phyloP scores from a whole-genome alignment of 2,113 vertebrate species.

The Aix galericulata region DNA sequence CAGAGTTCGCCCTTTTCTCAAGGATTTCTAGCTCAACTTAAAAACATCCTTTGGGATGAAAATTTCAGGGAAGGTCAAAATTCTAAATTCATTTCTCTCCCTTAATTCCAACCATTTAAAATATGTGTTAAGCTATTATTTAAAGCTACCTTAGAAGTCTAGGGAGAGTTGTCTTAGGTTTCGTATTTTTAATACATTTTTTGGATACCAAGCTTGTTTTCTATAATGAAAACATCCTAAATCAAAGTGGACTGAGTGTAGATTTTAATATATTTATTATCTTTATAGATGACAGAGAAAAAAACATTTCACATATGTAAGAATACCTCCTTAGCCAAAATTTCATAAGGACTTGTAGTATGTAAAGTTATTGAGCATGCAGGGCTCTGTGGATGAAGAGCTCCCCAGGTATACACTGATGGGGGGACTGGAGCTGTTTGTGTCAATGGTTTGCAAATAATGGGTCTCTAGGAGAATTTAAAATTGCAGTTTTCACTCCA shows the following conservation, averaged over 20 bases:
- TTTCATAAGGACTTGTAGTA: slow-evolving; percentile 65
- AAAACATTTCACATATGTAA: not conserved
- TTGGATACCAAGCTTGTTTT: slow-evolving; percentile 8
- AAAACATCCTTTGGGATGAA: slow-evolving; percentile 37
- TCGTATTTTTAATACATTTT: not conserved
- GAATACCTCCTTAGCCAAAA: slow-evolving; percentile 62
- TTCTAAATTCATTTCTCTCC: not conserved
- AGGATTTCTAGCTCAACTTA: slow-evolving; percentile 32
- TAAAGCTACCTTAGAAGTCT: not conserved
- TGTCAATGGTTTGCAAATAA: slow-evolving; percentile 83
- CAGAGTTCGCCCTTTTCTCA: slow-evolving; percentile 8
- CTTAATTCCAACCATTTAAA: not conserved
- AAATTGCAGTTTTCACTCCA: slow-evolving; percentile 78
- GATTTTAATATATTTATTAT: not conserved
- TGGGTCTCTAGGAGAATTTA: slow-evolving; percentile 79
- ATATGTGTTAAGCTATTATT: not conserved
- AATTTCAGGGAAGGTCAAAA: slow-evolving; percentile 42
- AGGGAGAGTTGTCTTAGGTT: not conserved
- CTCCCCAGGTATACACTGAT: slow-evolving; percentile 70
- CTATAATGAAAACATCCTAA: slow-evolving; percentile 6
- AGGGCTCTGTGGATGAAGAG: slow-evolving; percentile 63
- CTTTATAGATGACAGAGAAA: not conserved
- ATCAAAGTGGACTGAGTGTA: not conserved
- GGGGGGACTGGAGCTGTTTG: slow-evolving; percentile 69
- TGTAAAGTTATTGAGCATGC: slow-evolving; percentile 65